Percentiles rank a stretch among this genome's conserved stretches.
Conservation (phyloP, 1,140 invertebrate genomes). For the Ctenoplectra terminalis region DNA sequence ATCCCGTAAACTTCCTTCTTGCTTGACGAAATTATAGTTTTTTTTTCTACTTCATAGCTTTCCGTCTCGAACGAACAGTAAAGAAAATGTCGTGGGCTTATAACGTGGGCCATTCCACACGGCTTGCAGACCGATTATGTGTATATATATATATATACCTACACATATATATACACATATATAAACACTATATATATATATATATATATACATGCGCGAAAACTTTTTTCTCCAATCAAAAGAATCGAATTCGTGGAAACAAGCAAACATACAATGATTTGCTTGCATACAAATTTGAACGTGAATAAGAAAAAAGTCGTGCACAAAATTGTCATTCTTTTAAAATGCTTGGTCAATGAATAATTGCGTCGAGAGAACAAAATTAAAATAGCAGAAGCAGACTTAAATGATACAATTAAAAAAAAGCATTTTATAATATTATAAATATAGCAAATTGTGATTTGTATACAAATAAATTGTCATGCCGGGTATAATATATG, state of each 20-base stretch:
- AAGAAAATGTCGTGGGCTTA: conserved; percentile 64
- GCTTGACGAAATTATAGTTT: conserved; percentile 74
- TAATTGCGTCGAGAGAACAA: conserved; percentile 40
- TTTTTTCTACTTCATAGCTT: conserved; percentile 77
- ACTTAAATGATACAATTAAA: conserved; percentile 31
- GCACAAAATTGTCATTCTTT: conserved; percentile 44
- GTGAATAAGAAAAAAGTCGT: conserved; percentile 39
- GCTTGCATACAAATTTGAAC: conserved; percentile 47
- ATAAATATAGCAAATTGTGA: conserved; percentile 39
- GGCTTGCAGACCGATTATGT: conserved; percentile 57
- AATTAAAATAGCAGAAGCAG: conserved; percentile 54
- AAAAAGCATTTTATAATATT: conserved; percentile 33
- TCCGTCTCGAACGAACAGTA: conserved; percentile 65
- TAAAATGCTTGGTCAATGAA: conserved; percentile 28
- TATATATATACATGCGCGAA: conserved; percentile 41
- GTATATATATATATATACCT: no score
- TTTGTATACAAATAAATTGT: conserved; percentile 41
- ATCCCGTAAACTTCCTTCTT: conserved; percentile 79
- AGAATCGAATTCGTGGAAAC: conserved; percentile 32
- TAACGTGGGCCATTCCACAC: conserved; percentile 70
- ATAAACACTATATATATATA: no score
- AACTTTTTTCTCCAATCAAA: conserved; percentile 22
- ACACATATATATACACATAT: no score
- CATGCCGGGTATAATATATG: conserved; percentile 41
- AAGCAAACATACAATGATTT: conserved; percentile 52